Conservation (phyloP, 2,113 vertebrate genomes). For the Ariopsis seemanni region DNA sequence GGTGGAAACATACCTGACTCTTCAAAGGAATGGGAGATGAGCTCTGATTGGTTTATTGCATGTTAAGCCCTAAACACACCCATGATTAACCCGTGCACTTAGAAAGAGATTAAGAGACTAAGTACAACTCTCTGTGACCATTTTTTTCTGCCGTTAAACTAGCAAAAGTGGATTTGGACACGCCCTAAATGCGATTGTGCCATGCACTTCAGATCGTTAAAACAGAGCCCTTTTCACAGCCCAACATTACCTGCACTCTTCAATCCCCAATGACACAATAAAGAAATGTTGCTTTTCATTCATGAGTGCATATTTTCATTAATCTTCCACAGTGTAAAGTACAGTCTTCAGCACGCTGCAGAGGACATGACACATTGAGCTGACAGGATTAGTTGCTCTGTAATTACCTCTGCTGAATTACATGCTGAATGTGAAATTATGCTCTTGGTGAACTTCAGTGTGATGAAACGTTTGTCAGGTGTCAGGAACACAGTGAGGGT, state of each 20-base stretch:
- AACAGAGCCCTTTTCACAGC: too few relatives aligned
- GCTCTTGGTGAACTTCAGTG: neutral
- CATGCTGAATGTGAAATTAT: constrained; percentile 22
- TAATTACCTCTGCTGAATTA: constrained; percentile 34
- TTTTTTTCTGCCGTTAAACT: too few relatives aligned
- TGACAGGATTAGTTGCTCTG: constrained; percentile 8
- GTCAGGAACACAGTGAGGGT: neutral
- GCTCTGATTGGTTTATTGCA: too few relatives aligned
- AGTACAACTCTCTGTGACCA: too few relatives aligned
- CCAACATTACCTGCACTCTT: neutral
- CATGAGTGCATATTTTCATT: constrained; percentile 8
- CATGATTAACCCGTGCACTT: too few relatives aligned
- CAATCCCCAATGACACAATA: neutral
- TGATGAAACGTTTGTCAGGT: neutral
- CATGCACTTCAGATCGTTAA: too few relatives aligned
- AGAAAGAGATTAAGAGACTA: too few relatives aligned
- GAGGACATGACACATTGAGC: neutral
- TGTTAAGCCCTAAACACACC: too few relatives aligned
- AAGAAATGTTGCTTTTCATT: constrained; percentile 7
- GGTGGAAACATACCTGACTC: too few relatives aligned
- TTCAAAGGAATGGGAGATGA: too few relatives aligned
- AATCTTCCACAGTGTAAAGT: neutral
- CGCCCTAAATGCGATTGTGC: too few relatives aligned
- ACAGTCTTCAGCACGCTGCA: neutral
- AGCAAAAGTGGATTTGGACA: too few relatives aligned